Evolutionary conservation across 2,113 vertebrate genomes (phyloP).

Genomic region (Carassius gibelio): DNA sequence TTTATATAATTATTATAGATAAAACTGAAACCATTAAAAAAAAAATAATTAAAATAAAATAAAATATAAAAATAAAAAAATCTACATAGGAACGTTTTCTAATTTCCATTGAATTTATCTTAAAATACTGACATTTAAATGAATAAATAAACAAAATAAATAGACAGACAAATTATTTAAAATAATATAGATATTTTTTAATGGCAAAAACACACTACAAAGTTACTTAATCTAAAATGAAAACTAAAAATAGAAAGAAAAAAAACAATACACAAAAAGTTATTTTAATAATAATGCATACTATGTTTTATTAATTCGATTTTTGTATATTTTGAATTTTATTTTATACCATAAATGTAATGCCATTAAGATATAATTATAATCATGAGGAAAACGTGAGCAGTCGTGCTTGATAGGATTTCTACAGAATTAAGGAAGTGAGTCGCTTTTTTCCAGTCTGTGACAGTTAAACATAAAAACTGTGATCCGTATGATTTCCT

Average conservation of each 20-base stretch:
- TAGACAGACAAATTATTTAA: too few species aligned
- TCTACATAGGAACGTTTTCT: too few species aligned
- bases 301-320: not conserved
- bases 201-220: too few species aligned
- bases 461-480: constrained; percentile 7
- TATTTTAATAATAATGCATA: not conserved
- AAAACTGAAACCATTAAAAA: too few species aligned
- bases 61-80: too few species aligned
- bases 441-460: not conserved
- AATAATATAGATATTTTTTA: too few species aligned
- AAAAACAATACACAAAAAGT: not conserved
- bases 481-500: constrained; percentile 42
- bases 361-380: not conserved
- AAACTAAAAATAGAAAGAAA: too few species aligned
- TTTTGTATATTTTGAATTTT: not conserved
- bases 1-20: too few species aligned
- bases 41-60: not conserved
- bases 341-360: not conserved
- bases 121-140: too few species aligned
- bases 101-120: too few species aligned
- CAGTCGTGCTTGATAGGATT: not conserved
- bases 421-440: not conserved
- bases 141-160: too few species aligned
- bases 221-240: too few species aligned
- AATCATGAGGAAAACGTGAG: not conserved